Evolutionary conservation across 2,113 vertebrate species (phyloP), one percentile per base, ranked within the genome.

Genomic region (Embiotoca jacksoni): DNA sequence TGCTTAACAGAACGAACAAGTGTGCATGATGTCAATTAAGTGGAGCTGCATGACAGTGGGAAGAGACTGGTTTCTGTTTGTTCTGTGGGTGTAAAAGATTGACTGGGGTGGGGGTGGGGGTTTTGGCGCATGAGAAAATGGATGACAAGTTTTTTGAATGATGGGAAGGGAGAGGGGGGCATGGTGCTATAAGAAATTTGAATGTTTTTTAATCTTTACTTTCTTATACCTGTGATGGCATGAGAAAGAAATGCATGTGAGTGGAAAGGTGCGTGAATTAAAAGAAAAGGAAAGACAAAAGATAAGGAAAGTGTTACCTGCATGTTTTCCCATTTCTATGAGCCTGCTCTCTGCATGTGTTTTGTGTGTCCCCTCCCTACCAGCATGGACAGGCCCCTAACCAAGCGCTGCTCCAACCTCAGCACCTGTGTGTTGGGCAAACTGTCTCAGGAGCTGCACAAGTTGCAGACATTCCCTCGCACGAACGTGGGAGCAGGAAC

Each of bases 391-490:
- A 95, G 94, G 92, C 85, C 94, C 79, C 93, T 96, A 94, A 92
- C 95, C 95, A 97, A 98, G 93, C 95, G 95, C 88, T 98, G 96
- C 94, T 95, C 96, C 95, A 97, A 95, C 93, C 96, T 97, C 94
- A 98, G 96, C 94, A 97, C 96, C 94, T 97, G 96, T 82, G 93
- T 97, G 85, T 86, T 97, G 95, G 95, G 96, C 63, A 96, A 96
- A 92, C 94, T 97, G 89, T 96, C 94, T 78, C 96, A 97, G 94
- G 95, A 97, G 80, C 92, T 97, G 92, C 97, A 96, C 95, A 97
- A 96, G 93, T 92, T 97, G 94, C 96, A 97, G 91, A 95, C 93
- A 52, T 97, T 96, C 92, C 96, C 96, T 90, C 95, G 95, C 90
- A 96, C 96, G 74, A 95, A 97, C 89, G 96, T 97, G 78, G 95